These are phyloP conservation scores for Sebastes steindachneri DNA, from an alignment of 2,797 vertebrate species.

Conservation along the genomic window DNA sequence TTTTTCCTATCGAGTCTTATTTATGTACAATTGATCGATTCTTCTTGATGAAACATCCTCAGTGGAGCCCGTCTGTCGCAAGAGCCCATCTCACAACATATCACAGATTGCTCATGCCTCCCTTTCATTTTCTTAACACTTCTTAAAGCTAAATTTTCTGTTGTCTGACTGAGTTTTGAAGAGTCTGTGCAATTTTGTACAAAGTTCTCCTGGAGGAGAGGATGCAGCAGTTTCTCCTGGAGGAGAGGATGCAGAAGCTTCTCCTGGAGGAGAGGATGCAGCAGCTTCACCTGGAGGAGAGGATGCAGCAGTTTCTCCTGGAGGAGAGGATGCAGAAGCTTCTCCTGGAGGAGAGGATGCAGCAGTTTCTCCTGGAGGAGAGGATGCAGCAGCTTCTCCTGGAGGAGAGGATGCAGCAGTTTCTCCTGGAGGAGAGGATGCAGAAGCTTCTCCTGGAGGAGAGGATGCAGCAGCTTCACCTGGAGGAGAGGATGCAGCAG, in stretches of 20 bases:
- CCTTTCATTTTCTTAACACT: constrained; percentile 71
- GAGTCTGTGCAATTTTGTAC: constrained; percentile 87
- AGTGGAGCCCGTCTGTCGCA: constrained; percentile 43
- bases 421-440: no score
- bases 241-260: constrained; percentile 62
- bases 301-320: no score
- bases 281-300: no score
- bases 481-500: no score
- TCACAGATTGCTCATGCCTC: constrained; percentile 59
- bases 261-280: background rate
- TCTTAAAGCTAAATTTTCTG: constrained; percentile 69
- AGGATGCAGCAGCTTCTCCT: no score
- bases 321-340: no score
- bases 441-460: no score
- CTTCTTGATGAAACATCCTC: constrained; percentile 58
- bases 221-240: no score
- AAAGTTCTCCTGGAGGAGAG: constrained; percentile 61
- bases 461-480: no score
- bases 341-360: no score
- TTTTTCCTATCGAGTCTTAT: constrained; percentile 76
- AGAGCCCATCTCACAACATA: constrained; percentile 72
- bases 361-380: no score
- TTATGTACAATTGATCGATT: constrained; percentile 66
- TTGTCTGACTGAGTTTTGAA: constrained; percentile 82
- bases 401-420: no score